These are phyloP conservation scores for Cryptus viduatorius DNA, from an alignment of 2,888 invertebrate genomes.

Conservation along the genomic window DNA sequence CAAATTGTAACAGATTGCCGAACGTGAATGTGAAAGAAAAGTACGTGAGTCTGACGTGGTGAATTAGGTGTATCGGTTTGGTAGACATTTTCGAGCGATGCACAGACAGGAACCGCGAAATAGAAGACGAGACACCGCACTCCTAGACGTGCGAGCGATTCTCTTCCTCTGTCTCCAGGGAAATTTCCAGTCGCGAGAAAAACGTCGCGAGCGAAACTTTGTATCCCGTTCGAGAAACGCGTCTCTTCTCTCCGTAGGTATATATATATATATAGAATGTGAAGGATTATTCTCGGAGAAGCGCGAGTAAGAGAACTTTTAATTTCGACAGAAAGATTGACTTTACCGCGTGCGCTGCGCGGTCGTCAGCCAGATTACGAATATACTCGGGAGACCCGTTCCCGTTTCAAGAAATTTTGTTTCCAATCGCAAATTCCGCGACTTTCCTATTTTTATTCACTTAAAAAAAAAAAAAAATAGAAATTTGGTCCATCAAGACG, in stretches of 20 bases:
- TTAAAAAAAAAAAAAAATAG: not conserved
- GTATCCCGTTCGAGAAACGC: conserved; percentile 35
- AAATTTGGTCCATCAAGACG: not conserved
- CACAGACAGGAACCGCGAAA: not conserved
- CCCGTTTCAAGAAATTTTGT: conserved; percentile 16
- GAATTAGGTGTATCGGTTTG: conserved; percentile 38
- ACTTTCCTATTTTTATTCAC: not conserved
- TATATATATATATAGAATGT: not conserved
- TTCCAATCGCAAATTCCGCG: conserved; percentile 26
- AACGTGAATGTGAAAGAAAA: not conserved
- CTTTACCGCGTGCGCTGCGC: not conserved
- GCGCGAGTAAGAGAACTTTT: conserved; percentile 40
- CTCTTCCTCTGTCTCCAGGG: conserved; percentile 73
- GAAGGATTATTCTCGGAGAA: not conserved
- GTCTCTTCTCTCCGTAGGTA: not conserved
- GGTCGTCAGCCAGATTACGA: conserved; percentile 40
- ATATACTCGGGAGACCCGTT: conserved; percentile 43
- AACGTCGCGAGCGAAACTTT: conserved; percentile 60
- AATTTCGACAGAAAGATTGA: conserved; percentile 58
- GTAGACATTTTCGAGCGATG: not conserved
- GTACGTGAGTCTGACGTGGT: conserved; percentile 31
- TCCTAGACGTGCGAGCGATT: conserved; percentile 35
- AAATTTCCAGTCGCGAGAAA: conserved; percentile 76
- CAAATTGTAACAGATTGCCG: not conserved
- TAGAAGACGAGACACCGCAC: conserved; percentile 16